A percentile compares a stretch with the other conserved stretches of the same genome.
Conservation (phyloP, 2,888 invertebrate genomes). For the Drosophila stalkeri region DNA sequence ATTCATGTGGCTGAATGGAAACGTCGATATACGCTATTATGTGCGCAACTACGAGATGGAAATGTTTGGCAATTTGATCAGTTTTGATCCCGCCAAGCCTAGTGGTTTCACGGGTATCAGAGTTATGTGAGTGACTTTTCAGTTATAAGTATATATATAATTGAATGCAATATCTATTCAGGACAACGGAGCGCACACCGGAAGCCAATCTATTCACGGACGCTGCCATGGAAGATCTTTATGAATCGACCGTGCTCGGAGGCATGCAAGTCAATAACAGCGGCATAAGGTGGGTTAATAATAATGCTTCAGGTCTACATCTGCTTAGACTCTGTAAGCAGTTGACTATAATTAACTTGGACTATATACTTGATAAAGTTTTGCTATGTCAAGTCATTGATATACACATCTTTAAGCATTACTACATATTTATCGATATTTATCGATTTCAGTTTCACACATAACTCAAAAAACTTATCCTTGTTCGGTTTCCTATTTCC, state of each 20-base stretch:
- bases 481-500: background rate
- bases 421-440: background rate
- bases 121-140: constrained; percentile 53
- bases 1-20: constrained; percentile 81
- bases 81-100: constrained; percentile 21
- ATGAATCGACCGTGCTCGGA: constrained; percentile 51
- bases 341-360: background rate
- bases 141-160: background rate
- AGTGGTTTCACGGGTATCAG: constrained; percentile 18
- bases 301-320: background rate
- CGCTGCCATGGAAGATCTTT: constrained; percentile 58
- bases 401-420: too few relatives aligned
- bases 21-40: constrained; percentile 62
- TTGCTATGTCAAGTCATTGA: too few relatives aligned
- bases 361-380: too few relatives aligned
- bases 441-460: background rate
- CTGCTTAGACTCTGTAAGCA: background rate
- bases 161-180: background rate
- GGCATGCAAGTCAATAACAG: constrained; percentile 55
- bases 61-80: constrained; percentile 74
- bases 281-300: constrained; percentile 41
- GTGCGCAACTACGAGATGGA: constrained; percentile 73
- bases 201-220: constrained; percentile 51
- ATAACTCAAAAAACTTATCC: too few relatives aligned
- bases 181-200: constrained; percentile 48